Base-by-base conservation (phyloP, 2,113 vertebrate species). In the Harpagus bidentatus region DNA sequence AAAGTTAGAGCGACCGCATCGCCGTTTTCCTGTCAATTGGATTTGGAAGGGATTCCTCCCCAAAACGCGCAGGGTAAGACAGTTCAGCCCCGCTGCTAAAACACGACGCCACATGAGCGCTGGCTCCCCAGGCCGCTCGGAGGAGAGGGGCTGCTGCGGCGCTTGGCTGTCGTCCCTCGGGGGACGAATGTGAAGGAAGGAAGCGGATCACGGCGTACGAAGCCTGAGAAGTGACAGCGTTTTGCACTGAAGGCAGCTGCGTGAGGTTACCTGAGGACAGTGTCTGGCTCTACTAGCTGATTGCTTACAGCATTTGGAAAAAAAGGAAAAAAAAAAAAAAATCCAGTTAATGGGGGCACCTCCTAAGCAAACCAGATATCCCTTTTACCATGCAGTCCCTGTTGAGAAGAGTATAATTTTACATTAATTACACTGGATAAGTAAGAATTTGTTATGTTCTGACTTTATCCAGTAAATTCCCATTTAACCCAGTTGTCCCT, bases 221-320 rank as follows among this genome's bases (percentile, higher is more conserved):
- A 96, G 93, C 56, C 96, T 91, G 93, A 95, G 95, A 93, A 96
- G 95, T 86, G 95, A 94, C 96, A 97, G 96, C 42, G 13, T 91
- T 96, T 93, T 96, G 95, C 93, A 79, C 88, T 92, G 79, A 63
- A 85, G 85, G 91, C 94, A 97, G 95, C 95, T 93, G 94, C 88
- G 7, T 10, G 85, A 48, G 97, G 97, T 97, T 96, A 98, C 97
- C 95, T 93, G 95, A 97, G 97, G 97, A 98, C 96, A 97, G 1
- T 76, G 94, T 95, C 97, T 96, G 95, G 84, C 93, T 97, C 82
- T 62, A 29, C 85, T 86, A 23, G 76, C 97, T 95, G 95, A 95
- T 88, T 78, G 91, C 93, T 96, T 61, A 52, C 52, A 93, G 82
- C 91, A 14, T 63, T 91, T 21, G 20, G 50, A 47, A 86, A 67